Evolutionary conservation across 92 coral and sea anemone genomes (phyloP), one percentile per base, ranked within the genome.

Genomic region (Plumapathes pennacea): DNA sequence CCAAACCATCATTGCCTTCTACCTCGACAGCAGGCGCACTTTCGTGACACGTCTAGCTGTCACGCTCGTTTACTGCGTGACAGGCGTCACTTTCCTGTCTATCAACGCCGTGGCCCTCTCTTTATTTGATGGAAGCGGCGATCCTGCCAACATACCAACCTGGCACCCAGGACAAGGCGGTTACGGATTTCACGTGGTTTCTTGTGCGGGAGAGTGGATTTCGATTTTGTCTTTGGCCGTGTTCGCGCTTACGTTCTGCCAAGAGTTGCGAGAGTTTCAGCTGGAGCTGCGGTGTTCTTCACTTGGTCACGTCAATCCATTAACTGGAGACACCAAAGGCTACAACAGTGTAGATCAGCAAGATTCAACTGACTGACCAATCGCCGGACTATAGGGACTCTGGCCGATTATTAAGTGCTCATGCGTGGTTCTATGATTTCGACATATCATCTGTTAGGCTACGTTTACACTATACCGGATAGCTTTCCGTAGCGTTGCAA

Each of bases 91-190:
- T 8, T 69, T 69, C 77, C 58, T 69, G 58, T 5, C 48, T 48
- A 67, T 67, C 8, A 67, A 69, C 29, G 58, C 58, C 20, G 52
- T 47, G 10, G 88, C 88, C 12, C 76, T 63, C 74, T 46, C 51
- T 40, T 28, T 45, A 21, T 81, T 75, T 55, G 23, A 45, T 23
- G 41, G 19, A 2, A 72, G 81, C 60, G 81, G 78, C 6, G n/a
- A n/a, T n/a, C n/a, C n/a, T n/a, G n/a, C n/a, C n/a, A n/a, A 47
- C 40, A 37, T 65, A 22, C 64, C 55, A 27, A 41, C 54, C 50
- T 90, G 95, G 97, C 48, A 48, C 7, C 85, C 90, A 14, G 76
- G 31, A 10, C 81, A 86, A 39, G 80, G 64, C 20, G 97, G 95
- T 2, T 90, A 82, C 24, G 4, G 76, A 2, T 58, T 77, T 7